Evolutionary conservation across 2,797 vertebrate species (phyloP).

Genomic region (Enteromius trimaculatus): DNA sequence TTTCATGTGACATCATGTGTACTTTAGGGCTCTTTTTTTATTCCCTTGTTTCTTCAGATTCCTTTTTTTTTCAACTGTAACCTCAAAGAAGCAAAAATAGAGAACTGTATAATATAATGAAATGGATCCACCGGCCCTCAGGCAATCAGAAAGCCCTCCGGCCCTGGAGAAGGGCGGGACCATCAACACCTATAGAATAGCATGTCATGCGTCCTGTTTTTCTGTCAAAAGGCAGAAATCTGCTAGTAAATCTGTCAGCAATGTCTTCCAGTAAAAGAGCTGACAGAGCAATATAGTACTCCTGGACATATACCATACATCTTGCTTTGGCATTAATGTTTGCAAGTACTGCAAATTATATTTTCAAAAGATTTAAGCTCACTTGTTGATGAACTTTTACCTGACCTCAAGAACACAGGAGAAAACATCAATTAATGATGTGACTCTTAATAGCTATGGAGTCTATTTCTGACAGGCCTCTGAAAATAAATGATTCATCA

Average conservation of each 20-base stretch:
- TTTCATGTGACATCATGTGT: conserved; percentile 5
- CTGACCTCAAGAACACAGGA: neutral
- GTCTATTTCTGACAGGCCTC: conserved; percentile 35
- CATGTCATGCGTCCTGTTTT: conserved; percentile 13
- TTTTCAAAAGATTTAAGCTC: neutral
- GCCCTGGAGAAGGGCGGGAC: conserved; percentile 7
- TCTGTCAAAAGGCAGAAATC: conserved; percentile 17
- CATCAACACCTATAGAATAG: neutral
- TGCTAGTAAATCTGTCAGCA: conserved; percentile 59
- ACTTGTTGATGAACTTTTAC: conserved; percentile 8
- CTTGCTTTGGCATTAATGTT: conserved; percentile 29
- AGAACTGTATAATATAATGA: neutral
- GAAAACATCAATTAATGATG: conserved; percentile 1
- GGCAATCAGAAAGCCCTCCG: conserved; percentile 14
- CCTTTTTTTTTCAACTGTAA: conserved; percentile 22
- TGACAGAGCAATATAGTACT: conserved; percentile 26
- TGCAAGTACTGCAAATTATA: neutral
- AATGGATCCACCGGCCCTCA: conserved; percentile 15
- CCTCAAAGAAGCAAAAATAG: conserved; percentile 17
- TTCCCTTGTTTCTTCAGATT: neutral
- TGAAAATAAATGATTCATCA: conserved; percentile 53
- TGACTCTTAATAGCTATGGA: neutral
- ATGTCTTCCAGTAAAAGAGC: conserved; percentile 6
- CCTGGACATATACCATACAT: conserved; percentile 1
- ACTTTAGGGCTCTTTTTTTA: conserved; percentile 8